Evolutionary conservation across 2,888 invertebrate species (phyloP), one percentile per base, ranked within the genome.

Genomic region (Fabriciana adippe): DNA sequence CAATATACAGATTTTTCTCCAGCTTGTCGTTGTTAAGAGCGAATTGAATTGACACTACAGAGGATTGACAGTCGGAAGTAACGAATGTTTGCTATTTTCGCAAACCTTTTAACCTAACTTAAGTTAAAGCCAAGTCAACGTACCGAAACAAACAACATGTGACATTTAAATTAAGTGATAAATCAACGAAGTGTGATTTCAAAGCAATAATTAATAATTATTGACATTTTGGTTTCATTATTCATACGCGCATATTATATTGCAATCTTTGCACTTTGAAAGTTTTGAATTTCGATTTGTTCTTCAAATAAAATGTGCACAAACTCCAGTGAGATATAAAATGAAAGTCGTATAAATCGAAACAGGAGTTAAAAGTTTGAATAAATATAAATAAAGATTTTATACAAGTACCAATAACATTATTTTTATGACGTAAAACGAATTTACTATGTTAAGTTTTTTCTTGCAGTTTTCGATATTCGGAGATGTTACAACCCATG

Each of bases 251-350:
- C 35, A 6, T 35, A 35, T 8, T 35, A 35, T 35, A 8, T 3
- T 41, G 11, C 8, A 41, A 41, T 41, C 8, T 41, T 11, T 41
- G 35, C 35, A 53, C 41, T 53, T 41, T 41, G 35, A 16, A 61
- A 61, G 61, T 61, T 51, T 18, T 31, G 18, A 53, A 53, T 50
- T 61, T 21, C 18, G 41, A 61, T 53, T 53, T 61, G 18, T 61
- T 53, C 35, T 15, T 35, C 15, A 50, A 53, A 51, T 18, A 31
- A 61, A 60, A 51, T 16, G 53, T 53, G 35, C 15, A 61, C 35
- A 21, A 51, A 61, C 51, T 35, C 61, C 18, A 61, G 61, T 15
- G 41, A 53, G 41, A 53, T 61, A 53, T 53, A 61, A 61, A 61
- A 51, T 15, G 41, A 18, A 61, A 41, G n/a, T 59, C 26, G 48